Base-by-base conservation (phyloP, 2,888 invertebrate species). In the Andrena bicolor region DNA sequence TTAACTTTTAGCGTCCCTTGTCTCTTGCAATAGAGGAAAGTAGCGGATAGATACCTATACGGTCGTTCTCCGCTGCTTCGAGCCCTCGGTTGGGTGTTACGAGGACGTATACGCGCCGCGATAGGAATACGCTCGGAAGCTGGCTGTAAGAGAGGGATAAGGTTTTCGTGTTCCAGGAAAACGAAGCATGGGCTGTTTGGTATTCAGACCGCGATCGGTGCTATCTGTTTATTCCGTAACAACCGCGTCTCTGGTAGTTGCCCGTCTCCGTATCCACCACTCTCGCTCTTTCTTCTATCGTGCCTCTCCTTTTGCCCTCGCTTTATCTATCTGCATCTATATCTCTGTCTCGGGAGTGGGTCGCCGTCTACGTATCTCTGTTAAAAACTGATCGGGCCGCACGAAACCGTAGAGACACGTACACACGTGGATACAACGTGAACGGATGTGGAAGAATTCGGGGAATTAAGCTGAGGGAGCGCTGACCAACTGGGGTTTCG, bases 221-320 rank as follows among this genome's bases (percentile, higher is more conserved):
- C 92, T 92, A 92, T 93, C 92, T 92, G 91, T 92, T 93, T 93
- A 92, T 92, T 92, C 90, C 90, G 90, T 91, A 93, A 93, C 92
- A 92, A 93, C 91, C 91, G 90, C 88, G 86, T 89, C 89, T 88
- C 83, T 61, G 41, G 41, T 30, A 13, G 60, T 20, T 65, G 10
- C 70, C 73, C 58, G 71, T 61, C 78, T 69, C 66, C 76, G 53
- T 71, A 60, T 82, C 60, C 74, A 7, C 65, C 74, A 53, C 73
- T 64, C 71, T 82, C 68, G 32, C 76, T 76, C 73, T 28, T 58
- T 63, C 74, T 66, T 63, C 49, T 53, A 20, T 41, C 72, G 56
- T 51, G 61, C 66, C 56, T 61, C 58, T 35, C 74, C 72, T 76
- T 74, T 79, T 56, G 68, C 53, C 64, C 61, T 32, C 48, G 63